Conservation (phyloP, 1,140 invertebrate genomes). For the Bradysia coprophila region DNA sequence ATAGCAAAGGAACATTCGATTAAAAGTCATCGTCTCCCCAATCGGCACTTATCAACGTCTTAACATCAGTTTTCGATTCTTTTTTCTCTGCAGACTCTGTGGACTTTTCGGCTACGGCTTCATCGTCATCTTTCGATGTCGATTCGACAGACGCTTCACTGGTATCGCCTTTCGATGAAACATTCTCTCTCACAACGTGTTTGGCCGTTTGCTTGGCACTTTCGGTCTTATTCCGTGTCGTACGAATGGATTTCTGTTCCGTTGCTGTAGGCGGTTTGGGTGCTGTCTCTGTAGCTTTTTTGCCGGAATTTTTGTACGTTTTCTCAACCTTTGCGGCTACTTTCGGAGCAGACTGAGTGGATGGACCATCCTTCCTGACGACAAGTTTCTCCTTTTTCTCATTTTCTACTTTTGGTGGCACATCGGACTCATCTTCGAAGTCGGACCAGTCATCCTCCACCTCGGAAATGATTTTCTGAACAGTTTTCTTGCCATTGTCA, state of each 20-base stretch:
- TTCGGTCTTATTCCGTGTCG: conserved; percentile 4
- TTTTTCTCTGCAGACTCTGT: conserved; percentile 1
- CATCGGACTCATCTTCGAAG: background rate
- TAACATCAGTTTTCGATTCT: conserved; percentile 9
- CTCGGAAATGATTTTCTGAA: conserved; percentile 2
- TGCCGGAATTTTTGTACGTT: conserved; percentile 1
- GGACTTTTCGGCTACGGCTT: background rate
- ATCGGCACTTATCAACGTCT: conserved; percentile 22
- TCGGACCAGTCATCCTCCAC: conserved; percentile 2
- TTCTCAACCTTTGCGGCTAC: background rate
- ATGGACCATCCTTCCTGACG: too few relatives aligned
- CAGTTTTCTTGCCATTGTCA: conserved; percentile 5
- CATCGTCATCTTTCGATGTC: conserved; percentile 2
- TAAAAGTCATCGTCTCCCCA: conserved; percentile 18
- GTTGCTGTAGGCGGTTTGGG: background rate
- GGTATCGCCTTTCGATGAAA: conserved; percentile 5
- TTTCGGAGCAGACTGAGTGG: conserved; percentile 4
- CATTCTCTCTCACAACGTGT: conserved; percentile 4
- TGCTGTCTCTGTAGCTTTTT: background rate
- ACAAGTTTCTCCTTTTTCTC: conserved; percentile 1
- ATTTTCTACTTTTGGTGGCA: background rate
- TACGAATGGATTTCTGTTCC: conserved; percentile 1
- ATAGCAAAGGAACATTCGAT: too few relatives aligned
- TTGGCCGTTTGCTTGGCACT: conserved; percentile 1
- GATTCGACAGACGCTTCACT: conserved; percentile 6